A percentile compares a stretch with the other conserved stretches of the same genome.
Conservation (phyloP, 1,140 invertebrate genomes). For the Batillaria attramentaria region DNA sequence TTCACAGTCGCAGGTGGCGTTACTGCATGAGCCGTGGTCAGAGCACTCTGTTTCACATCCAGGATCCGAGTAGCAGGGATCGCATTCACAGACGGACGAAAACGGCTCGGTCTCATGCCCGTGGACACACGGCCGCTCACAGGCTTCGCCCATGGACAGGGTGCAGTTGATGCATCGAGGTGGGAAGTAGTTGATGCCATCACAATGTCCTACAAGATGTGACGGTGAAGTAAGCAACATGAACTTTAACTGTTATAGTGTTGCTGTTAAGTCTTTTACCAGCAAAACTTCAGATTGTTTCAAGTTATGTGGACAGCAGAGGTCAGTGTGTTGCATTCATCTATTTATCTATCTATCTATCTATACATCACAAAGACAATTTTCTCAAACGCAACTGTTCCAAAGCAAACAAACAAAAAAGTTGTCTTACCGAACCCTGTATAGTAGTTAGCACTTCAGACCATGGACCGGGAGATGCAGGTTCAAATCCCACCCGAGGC, state of each 20-base stretch:
- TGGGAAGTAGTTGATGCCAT: slow-evolving; percentile 43
- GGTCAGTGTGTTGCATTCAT: no score
- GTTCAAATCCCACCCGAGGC: no score
- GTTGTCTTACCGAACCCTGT: no score
- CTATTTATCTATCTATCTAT: no score
- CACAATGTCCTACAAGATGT: slow-evolving; percentile 49
- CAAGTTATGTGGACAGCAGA: no score
- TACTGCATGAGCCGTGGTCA: slow-evolving; percentile 47
- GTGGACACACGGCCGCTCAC: slow-evolving; percentile 60
- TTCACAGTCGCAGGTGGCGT: slow-evolving; percentile 67
- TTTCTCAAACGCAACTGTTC: no score
- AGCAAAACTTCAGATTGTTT: no score
- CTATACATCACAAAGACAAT: no score
- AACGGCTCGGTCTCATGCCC: slow-evolving; percentile 54
- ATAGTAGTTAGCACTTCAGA: no score
- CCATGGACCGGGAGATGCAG: no score
- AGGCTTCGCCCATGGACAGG: slow-evolving; percentile 55
- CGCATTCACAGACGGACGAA: slow-evolving; percentile 51
- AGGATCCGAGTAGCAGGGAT: slow-evolving; percentile 55
- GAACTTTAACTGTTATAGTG: slow-evolving; percentile 13
- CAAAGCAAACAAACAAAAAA: no score
- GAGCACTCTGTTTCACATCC: slow-evolving; percentile 57
- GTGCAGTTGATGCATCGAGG: slow-evolving; percentile 61
- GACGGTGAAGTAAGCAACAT: slow-evolving; percentile 16
- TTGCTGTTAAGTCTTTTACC: no score